phyloP scores from a whole-genome alignment of 2,888 invertebrate species.

The Ryuthela nishihirai region DNA sequence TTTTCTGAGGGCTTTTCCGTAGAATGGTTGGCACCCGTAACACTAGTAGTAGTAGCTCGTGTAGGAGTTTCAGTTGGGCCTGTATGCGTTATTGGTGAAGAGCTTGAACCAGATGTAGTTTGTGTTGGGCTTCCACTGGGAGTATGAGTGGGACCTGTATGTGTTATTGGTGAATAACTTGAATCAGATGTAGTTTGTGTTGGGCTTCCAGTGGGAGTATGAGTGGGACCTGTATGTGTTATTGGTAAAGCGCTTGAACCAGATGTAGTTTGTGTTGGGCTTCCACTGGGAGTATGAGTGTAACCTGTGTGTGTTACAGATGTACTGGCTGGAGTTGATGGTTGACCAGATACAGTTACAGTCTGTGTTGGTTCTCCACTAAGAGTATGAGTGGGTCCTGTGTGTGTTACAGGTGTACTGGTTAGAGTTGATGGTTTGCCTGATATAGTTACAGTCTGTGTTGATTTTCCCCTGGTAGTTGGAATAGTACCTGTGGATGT shows the following conservation, averaged over 20 bases:
- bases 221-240: neutral
- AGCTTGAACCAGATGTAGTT: neutral
- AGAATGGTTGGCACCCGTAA: no score
- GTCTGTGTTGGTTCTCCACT: neutral
- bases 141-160: neutral
- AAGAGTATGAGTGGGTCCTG: neutral
- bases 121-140: neutral
- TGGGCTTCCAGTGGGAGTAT: neutral
- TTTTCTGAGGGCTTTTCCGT: conserved; percentile 4
- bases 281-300: neutral
- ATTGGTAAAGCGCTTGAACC: neutral
- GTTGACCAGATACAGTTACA: neutral
- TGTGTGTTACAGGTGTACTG: no score
- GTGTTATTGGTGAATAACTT: neutral
- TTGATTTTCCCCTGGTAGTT: no score
- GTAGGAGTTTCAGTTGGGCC: neutral
- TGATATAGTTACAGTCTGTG: no score
- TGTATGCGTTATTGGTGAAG: neutral
- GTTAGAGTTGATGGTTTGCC: no score
- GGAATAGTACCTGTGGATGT: neutral
- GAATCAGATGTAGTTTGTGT: neutral
- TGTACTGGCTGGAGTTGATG: neutral
- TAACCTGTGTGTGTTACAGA: neutral
- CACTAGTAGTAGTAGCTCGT: neutral
- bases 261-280: neutral